phyloP scores from a whole-genome alignment of 2,797 vertebrate genomes.

The Poecilia picta region DNA sequence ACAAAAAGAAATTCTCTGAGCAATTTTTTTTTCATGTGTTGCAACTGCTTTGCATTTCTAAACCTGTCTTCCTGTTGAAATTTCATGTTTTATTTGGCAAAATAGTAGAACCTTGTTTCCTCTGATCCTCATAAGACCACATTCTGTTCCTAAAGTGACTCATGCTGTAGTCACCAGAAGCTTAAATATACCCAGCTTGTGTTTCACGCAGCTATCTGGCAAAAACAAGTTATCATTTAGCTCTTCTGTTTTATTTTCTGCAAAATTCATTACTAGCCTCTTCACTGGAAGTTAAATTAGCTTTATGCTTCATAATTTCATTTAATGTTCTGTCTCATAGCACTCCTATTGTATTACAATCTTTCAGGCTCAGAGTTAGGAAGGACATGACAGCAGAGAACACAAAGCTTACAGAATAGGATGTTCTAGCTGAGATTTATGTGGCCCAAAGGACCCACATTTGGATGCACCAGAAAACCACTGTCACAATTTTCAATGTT shows the following conservation, averaged over 20 bases:
- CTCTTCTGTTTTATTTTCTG: background rate
- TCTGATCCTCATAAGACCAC: background rate
- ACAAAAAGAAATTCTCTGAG: background rate
- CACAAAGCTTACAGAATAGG: background rate
- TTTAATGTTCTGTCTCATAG: background rate
- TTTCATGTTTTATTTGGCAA: background rate
- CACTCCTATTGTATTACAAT: background rate
- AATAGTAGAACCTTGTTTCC: constrained; percentile 1
- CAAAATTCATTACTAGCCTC: background rate
- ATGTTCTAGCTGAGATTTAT: background rate
- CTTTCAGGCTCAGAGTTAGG: background rate
- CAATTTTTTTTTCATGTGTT: background rate
- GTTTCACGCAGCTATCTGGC: background rate
- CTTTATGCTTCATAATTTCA: background rate
- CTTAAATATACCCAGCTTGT: background rate
- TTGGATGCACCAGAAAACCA: background rate
- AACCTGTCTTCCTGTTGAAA: background rate
- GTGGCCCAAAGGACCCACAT: background rate
- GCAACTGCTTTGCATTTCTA: background rate
- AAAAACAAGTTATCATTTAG: background rate
- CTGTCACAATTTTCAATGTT: background rate
- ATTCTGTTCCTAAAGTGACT: background rate
- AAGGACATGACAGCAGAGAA: background rate
- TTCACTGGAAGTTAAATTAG: background rate
- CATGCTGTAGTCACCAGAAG: background rate